Evolutionary conservation across 2,113 vertebrate genomes (phyloP).

Genomic region (Gobio gobio): DNA sequence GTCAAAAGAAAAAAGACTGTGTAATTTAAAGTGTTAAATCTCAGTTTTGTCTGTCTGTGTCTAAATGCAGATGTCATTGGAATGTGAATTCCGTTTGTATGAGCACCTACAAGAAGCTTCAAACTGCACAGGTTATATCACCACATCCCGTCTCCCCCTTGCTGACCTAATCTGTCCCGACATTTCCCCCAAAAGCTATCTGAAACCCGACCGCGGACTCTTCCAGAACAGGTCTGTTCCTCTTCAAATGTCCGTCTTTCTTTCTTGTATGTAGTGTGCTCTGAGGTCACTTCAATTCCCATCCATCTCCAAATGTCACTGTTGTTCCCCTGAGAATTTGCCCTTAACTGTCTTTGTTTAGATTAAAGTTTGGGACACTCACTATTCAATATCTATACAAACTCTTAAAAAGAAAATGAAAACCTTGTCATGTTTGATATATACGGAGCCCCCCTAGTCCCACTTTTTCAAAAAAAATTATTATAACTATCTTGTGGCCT

Average conservation of each 20-base stretch:
- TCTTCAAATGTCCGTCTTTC: constrained; percentile 12
- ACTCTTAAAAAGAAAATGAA: constrained; percentile 15
- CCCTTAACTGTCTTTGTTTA: neutral
- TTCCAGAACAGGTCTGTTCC: neutral
- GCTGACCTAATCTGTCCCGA: neutral
- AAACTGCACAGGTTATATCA: neutral
- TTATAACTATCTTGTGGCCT: no score
- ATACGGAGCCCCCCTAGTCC: no score
- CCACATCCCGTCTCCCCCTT: neutral
- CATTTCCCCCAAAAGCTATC: constrained; percentile 28
- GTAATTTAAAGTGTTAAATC: constrained; percentile 18
- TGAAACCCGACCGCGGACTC: neutral
- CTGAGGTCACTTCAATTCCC: constrained; percentile 23
- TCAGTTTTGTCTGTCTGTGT: neutral
- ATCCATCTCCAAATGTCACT: constrained; percentile 23
- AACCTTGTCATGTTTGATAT: neutral
- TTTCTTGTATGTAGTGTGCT: constrained; percentile 3
- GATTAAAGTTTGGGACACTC: neutral
- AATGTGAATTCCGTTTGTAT: neutral
- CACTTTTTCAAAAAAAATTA: no score
- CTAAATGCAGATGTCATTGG: neutral
- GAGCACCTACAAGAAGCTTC: neutral
- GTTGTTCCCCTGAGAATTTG: neutral
- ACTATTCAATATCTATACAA: neutral
- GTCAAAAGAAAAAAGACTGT: neutral